Evolutionary conservation across 2,797 vertebrate genomes (phyloP).

Genomic region (Neoniphon sammara): DNA sequence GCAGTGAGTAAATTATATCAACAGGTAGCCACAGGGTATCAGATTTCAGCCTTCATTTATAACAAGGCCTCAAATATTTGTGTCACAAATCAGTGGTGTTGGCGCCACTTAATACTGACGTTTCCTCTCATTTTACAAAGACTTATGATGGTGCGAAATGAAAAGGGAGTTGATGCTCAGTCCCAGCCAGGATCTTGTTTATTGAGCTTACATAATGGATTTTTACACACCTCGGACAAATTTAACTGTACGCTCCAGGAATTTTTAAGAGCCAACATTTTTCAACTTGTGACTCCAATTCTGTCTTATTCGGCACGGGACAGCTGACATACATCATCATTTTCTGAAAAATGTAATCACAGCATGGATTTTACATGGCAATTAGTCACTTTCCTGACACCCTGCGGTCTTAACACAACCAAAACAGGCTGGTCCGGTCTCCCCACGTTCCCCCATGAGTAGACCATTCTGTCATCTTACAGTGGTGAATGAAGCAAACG

Average conservation of each 20-base stretch:
- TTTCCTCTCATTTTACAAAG: conserved; percentile 16
- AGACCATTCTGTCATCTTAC: conserved; percentile 35
- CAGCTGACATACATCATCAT: conserved; percentile 42
- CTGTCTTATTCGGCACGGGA: conserved; percentile 7
- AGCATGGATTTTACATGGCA: conserved; percentile 32
- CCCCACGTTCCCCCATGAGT: conserved; percentile 20
- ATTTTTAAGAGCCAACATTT: conserved; percentile 26
- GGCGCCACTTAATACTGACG: background rate
- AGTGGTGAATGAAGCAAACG: conserved; percentile 35
- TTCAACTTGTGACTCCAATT: conserved; percentile 20
- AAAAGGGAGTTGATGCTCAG: background rate
- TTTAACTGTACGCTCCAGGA: conserved; percentile 5
- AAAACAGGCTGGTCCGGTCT: conserved; percentile 28
- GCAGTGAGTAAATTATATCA: conserved; percentile 24
- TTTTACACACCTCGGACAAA: background rate
- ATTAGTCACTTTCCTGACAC: conserved; percentile 51
- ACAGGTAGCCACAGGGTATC: conserved; percentile 9
- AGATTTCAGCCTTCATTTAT: conserved; percentile 9
- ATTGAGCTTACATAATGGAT: conserved; percentile 6
- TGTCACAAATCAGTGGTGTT: background rate
- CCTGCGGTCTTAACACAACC: conserved; percentile 44
- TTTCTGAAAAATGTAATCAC: conserved; percentile 45
- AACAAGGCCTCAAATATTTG: background rate
- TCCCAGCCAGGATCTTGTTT: conserved; percentile 11
- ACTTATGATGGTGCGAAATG: background rate